Conservation (phyloP, 2,113 vertebrate genomes). For the Heliornis fulica region DNA sequence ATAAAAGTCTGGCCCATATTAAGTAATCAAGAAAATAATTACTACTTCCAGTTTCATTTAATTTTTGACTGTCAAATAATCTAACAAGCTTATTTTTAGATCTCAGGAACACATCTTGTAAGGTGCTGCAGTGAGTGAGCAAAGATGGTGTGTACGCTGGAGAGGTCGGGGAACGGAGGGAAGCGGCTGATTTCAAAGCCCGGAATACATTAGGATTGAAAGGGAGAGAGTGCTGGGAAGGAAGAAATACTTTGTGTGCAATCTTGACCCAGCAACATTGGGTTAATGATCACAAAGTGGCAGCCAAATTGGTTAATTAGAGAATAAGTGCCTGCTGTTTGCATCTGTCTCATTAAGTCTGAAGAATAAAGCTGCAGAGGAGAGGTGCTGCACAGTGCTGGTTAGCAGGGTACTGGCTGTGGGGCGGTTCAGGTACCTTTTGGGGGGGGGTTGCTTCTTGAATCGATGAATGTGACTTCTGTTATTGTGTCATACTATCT, state of each 20-base stretch:
- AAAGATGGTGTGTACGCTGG: background rate
- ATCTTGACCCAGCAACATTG: conserved; percentile 14
- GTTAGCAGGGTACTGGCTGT: background rate
- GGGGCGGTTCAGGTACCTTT: background rate
- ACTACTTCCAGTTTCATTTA: conserved; percentile 57
- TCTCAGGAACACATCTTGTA: background rate
- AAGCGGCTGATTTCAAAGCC: background rate
- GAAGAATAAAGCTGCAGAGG: conserved; percentile 20
- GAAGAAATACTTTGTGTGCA: background rate
- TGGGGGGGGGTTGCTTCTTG: background rate
- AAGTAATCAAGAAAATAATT: conserved; percentile 69
- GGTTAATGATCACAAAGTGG: conserved; percentile 59
- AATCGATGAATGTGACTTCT: background rate
- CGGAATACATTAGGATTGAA: background rate
- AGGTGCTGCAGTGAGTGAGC: conserved; percentile 4
- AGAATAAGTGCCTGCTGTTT: conserved; percentile 57
- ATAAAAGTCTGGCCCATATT: conserved; percentile 53
- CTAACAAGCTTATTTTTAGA: conserved; percentile 65
- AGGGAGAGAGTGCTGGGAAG: background rate
- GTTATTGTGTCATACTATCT: background rate
- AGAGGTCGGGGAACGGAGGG: background rate
- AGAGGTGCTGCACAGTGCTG: background rate
- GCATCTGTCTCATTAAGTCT: conserved; percentile 60
- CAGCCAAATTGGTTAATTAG: conserved; percentile 60
- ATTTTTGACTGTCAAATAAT: conserved; percentile 64